Evolutionary conservation across 2,113 vertebrate genomes (phyloP).

Genomic region (Sciurus niger): DNA sequence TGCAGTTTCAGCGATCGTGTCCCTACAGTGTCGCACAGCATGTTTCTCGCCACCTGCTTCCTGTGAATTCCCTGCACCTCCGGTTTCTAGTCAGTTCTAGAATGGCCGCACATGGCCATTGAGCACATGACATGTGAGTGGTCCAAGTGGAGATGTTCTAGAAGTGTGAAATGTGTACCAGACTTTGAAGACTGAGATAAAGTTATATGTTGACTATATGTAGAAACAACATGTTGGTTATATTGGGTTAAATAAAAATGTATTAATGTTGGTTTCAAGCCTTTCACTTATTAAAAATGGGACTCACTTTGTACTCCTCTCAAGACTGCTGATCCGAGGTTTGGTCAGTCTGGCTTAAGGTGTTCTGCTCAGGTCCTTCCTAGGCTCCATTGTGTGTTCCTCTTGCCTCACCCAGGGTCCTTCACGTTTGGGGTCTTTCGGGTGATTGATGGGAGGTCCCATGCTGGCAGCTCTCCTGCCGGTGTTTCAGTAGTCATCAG

Average conservation of each 20-base stretch:
- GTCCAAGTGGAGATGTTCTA: background rate
- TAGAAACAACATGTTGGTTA: background rate
- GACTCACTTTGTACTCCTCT: background rate
- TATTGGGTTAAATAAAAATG: background rate
- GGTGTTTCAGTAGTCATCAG: accelerated
- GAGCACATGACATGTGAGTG: background rate
- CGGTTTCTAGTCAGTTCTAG: background rate
- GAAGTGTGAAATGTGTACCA: background rate
- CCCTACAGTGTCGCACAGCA: accelerated
- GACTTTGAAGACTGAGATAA: background rate
- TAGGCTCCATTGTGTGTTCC: accelerated
- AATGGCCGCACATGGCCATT: background rate
- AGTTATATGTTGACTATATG: background rate
- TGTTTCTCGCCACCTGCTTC: background rate
- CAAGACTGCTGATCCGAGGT: background rate
- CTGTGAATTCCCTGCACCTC: background rate
- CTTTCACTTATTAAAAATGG: background rate
- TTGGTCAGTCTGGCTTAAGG: background rate
- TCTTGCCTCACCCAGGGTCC: background rate
- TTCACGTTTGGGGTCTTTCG: background rate
- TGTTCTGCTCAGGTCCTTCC: accelerated
- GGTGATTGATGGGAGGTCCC: accelerated
- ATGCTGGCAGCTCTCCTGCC: background rate
- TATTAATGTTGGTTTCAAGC: background rate
- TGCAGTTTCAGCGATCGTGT: background rate